Evolutionary conservation across 2,888 invertebrate species (phyloP).

Genomic region (Spilarctia lutea): DNA sequence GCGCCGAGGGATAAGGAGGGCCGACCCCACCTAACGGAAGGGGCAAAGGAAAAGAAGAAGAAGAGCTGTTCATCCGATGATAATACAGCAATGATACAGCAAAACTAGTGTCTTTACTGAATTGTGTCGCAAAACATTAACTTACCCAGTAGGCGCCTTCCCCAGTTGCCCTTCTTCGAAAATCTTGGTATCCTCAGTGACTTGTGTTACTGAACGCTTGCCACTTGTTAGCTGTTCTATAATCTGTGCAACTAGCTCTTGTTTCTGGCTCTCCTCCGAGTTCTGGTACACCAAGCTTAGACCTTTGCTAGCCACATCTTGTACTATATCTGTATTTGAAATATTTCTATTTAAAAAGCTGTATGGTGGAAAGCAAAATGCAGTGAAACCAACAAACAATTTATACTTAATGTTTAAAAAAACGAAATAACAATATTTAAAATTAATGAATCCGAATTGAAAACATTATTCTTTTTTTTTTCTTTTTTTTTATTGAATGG

Average conservation of each 20-base stretch:
- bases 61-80: background rate
- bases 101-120: background rate
- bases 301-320: slow-evolving; percentile 97
- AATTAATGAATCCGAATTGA: too few relatives aligned
- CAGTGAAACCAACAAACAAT: background rate
- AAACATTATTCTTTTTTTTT: too few relatives aligned
- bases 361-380: background rate
- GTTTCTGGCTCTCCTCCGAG: slow-evolving; percentile 90
- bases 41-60: too few relatives aligned
- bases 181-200: slow-evolving; percentile 93
- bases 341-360: background rate
- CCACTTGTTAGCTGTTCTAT: slow-evolving; percentile 94
- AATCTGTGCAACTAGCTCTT: slow-evolving; percentile 91
- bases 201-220: slow-evolving; percentile 90
- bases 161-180: slow-evolving; percentile 96
- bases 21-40: too few relatives aligned
- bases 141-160: slow-evolving; percentile 94
- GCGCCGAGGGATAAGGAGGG: too few relatives aligned
- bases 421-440: too few relatives aligned
- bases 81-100: too few relatives aligned
- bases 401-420: background rate
- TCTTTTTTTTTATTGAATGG: too few relatives aligned
- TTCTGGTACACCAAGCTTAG: slow-evolving; percentile 95
- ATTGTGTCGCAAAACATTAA: background rate
- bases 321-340: slow-evolving; percentile 91